These are phyloP conservation scores for Chiroxiphia lanceolata DNA, from an alignment of 2,797 vertebrate species.

Conservation along the genomic window DNA sequence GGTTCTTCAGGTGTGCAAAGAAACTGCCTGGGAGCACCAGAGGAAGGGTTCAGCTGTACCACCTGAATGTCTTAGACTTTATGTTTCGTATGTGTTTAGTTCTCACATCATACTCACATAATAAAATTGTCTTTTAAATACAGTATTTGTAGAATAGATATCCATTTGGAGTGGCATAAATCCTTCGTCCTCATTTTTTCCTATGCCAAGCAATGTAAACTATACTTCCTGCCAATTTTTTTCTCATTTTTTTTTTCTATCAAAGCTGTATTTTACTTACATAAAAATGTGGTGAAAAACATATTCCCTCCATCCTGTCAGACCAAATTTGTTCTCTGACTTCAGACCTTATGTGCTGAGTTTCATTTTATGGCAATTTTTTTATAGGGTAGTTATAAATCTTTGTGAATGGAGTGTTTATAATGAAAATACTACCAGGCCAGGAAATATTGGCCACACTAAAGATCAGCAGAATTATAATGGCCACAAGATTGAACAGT, in stretches of 20 bases:
- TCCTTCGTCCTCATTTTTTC: neutral
- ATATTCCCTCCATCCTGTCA: neutral
- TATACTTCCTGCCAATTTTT: neutral
- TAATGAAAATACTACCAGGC: neutral
- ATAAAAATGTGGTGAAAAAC: neutral
- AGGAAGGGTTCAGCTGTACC: neutral
- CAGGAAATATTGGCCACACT: neutral
- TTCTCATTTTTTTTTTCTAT: neutral
- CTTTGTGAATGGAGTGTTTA: slow-evolving; percentile 18
- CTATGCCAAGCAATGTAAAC: neutral
- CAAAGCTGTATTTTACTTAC: neutral
- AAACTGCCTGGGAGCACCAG: neutral
- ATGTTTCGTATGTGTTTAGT: neutral
- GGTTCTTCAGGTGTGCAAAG: neutral
- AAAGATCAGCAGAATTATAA: neutral
- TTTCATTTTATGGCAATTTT: slow-evolving; percentile 16
- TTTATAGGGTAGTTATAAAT: slow-evolving; percentile 7
- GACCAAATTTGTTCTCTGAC: neutral
- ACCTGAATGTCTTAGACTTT: neutral
- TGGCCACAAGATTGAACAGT: neutral
- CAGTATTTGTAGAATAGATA: neutral
- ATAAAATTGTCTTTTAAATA: neutral
- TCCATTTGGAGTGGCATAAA: neutral
- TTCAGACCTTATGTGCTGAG: neutral
- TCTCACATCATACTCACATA: neutral